These are phyloP conservation scores for Lomographa bimaculata DNA, from an alignment of 2,888 invertebrate species.

Conservation along the genomic window DNA sequence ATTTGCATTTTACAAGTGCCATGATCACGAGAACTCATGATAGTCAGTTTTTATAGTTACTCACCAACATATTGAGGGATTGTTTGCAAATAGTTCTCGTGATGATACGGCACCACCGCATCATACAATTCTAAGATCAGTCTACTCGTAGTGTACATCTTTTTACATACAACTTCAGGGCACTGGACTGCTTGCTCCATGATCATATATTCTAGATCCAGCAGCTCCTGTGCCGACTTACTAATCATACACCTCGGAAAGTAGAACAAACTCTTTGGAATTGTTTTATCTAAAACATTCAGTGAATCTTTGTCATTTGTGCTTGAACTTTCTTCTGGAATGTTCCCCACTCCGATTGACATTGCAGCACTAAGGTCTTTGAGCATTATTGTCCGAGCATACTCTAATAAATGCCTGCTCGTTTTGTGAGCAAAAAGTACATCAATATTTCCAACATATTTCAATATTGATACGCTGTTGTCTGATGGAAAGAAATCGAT, in stretches of 20 bases:
- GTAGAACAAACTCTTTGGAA: constrained; percentile 71
- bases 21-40: too few relatives aligned
- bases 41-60: too few relatives aligned
- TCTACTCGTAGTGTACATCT: constrained; percentile 87
- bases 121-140: constrained; percentile 91
- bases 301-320: constrained; percentile 54
- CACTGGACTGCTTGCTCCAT: constrained; percentile 86
- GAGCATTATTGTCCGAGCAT: constrained; percentile 88
- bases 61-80: constrained; percentile 94
- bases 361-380: constrained; percentile 91
- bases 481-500: constrained; percentile 83
- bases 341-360: constrained; percentile 77
- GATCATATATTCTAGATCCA: constrained; percentile 85
- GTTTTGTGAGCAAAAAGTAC: constrained; percentile 90
- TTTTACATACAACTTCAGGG: constrained; percentile 84
- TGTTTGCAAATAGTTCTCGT: constrained; percentile 90
- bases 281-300: constrained; percentile 63
- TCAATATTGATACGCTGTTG: constrained; percentile 81
- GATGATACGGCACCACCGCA: constrained; percentile 90
- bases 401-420: constrained; percentile 87
- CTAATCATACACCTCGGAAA: constrained; percentile 85
- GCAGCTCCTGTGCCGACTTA: constrained; percentile 85
- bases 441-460: constrained; percentile 90
- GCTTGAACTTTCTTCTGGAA: constrained; percentile 43
- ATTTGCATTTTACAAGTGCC: too few relatives aligned